phyloP scores from a whole-genome alignment of 2,797 vertebrate species.

The Macropodus opercularis region DNA sequence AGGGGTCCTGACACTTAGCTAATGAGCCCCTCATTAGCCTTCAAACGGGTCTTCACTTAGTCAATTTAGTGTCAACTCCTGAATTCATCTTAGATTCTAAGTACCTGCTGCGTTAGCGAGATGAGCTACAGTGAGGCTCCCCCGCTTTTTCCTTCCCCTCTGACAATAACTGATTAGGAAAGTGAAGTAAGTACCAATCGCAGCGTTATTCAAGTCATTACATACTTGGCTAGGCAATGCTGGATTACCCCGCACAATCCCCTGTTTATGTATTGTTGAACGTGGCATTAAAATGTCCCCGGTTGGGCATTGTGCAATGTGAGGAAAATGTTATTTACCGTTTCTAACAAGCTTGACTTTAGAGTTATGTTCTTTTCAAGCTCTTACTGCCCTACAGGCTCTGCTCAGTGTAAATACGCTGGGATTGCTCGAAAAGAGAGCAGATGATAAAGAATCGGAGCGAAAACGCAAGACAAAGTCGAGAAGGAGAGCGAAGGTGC shows the following conservation, averaged over 20 bases:
- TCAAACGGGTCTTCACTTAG: constrained; percentile 40
- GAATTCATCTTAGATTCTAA: constrained; percentile 47
- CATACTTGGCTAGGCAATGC: constrained; percentile 51
- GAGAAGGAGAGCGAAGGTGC: constrained; percentile 30
- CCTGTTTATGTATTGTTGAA: constrained; percentile 60
- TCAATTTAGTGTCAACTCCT: constrained; percentile 45
- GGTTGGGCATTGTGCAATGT: constrained; percentile 47
- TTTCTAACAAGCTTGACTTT: constrained; percentile 67
- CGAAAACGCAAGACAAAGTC: constrained; percentile 27
- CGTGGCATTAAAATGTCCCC: constrained; percentile 57
- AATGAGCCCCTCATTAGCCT: constrained; percentile 52
- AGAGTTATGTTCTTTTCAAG: constrained; percentile 59
- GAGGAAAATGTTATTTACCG: constrained; percentile 67
- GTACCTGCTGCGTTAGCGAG: constrained; percentile 43
- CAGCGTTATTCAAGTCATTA: constrained; percentile 53
- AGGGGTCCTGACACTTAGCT: constrained; percentile 41
- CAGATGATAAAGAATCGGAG: constrained; percentile 40
- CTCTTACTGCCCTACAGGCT: constrained; percentile 45
- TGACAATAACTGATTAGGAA: constrained; percentile 58
- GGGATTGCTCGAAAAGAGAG: constrained; percentile 39
- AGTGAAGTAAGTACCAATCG: constrained; percentile 42
- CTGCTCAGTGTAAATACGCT: constrained; percentile 44
- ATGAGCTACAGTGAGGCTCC: constrained; percentile 42
- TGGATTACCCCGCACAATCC: constrained; percentile 60
- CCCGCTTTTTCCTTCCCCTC: constrained; percentile 41